Evolutionary conservation across 1,140 invertebrate species (phyloP).

Genomic region (Cataglyphis hispanica): DNA sequence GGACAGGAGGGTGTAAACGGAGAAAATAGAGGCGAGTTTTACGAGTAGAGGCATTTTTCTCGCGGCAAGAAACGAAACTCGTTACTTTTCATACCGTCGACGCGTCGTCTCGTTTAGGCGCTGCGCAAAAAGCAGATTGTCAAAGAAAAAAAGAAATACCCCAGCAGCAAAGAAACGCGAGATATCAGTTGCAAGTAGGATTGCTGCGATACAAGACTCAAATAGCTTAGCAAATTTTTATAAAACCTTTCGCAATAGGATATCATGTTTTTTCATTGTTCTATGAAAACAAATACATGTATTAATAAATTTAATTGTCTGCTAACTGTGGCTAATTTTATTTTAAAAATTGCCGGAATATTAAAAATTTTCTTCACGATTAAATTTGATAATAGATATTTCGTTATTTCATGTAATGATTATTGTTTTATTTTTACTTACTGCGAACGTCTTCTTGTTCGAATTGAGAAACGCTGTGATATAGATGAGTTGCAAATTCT

Average conservation of each 20-base stretch:
- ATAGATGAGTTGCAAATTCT: slow-evolving; percentile 54
- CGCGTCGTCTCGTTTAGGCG: slow-evolving; percentile 64
- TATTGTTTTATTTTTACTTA: neutral
- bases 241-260: neutral
- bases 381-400: neutral
- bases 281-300: slow-evolving; percentile 4
- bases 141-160: slow-evolving; percentile 10
- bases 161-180: slow-evolving; percentile 20
- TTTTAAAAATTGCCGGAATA: neutral
- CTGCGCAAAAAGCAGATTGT: slow-evolving; percentile 69
- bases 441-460: neutral
- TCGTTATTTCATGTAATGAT: slow-evolving; percentile 15
- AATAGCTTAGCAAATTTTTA: neutral
- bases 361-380: neutral
- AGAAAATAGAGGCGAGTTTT: slow-evolving; percentile 65
- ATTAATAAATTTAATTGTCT: slow-evolving; percentile 26
- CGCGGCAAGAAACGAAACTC: slow-evolving; percentile 60
- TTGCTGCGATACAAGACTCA: slow-evolving; percentile 10
- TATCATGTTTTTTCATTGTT: neutral
- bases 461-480: slow-evolving; percentile 31
- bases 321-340: slow-evolving; percentile 5
- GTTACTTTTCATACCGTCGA: slow-evolving; percentile 52
- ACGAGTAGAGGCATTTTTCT: slow-evolving; percentile 69
- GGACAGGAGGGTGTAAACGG: slow-evolving; percentile 44
- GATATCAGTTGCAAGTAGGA: slow-evolving; percentile 48